phyloP scores from a whole-genome alignment of 1,140 invertebrate genomes.

The Drosophila pachea region DNA sequence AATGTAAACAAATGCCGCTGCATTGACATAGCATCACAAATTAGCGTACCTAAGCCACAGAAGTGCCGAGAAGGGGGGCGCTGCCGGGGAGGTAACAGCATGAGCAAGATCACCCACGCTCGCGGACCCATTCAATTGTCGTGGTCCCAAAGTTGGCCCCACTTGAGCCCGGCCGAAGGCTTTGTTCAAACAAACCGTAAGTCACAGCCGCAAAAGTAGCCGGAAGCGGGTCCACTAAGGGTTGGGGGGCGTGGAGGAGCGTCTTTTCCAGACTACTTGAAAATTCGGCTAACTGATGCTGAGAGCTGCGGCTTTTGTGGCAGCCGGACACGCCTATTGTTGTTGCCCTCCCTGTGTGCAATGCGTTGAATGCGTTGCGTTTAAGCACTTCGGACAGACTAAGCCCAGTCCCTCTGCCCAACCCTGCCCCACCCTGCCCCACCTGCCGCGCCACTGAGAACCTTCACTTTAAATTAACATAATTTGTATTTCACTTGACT shows the following conservation, averaged over 20 bases:
- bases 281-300: constrained; percentile 46
- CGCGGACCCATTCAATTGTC: background rate
- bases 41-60: constrained; percentile 62
- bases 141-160: constrained; percentile 26
- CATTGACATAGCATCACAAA: constrained; percentile 60
- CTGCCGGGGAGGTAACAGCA: background rate
- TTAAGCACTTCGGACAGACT: constrained; percentile 61
- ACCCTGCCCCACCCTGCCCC: too few species aligned
- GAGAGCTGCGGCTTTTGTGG: constrained; percentile 26
- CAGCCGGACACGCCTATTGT: constrained; percentile 49
- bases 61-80: constrained; percentile 32
- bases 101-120: constrained; percentile 15
- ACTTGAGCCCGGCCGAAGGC: constrained; percentile 28
- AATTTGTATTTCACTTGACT: constrained; percentile 62
- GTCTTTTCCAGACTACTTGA: constrained; percentile 34
- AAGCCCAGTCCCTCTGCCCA: constrained; percentile 28
- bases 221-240: constrained; percentile 24
- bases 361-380: constrained; percentile 44
- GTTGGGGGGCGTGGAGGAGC: background rate
- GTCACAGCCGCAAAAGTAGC: constrained; percentile 51
- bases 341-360: constrained; percentile 39
- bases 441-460: background rate
- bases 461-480: constrained; percentile 75
- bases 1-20: constrained; percentile 45
- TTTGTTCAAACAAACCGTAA: constrained; percentile 60